A percentile compares a stretch with the other conserved stretches of the same genome.
Evolutionary conservation across 2,888 invertebrate species (phyloP).

Genomic region (Myopa tessellatipennis): DNA sequence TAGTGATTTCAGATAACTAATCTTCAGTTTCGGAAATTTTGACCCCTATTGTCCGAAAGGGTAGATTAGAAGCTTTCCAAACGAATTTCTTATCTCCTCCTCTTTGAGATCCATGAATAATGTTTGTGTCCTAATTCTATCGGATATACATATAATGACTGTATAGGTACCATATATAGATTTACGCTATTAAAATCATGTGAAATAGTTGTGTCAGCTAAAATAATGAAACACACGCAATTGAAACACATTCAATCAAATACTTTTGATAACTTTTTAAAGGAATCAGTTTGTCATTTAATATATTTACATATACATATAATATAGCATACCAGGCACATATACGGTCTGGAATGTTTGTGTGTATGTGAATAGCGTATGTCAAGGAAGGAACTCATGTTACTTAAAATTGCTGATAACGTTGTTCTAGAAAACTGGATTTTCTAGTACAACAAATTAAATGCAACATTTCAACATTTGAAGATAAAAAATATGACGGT

Average conservation of each 20-base stretch:
- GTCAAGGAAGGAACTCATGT: neutral
- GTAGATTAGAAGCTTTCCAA: neutral
- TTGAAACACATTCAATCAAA: too few relatives aligned
- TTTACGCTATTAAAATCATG: too few relatives aligned
- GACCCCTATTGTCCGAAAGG: neutral
- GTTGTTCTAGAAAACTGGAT: neutral
- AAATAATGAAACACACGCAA: too few relatives aligned
- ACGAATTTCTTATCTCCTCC: neutral
- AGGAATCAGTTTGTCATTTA: too few relatives aligned
- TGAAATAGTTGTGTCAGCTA: too few relatives aligned
- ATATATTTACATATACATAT: too few relatives aligned
- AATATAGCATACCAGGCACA: too few relatives aligned
- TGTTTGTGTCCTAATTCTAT: too few relatives aligned
- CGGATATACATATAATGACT: neutral
- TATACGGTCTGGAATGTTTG: too few relatives aligned
- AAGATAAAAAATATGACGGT: neutral
- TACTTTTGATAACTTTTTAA: too few relatives aligned
- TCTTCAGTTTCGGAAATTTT: too few relatives aligned
- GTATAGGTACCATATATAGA: neutral
- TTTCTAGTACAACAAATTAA: slow-evolving; percentile 2
- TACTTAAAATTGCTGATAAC: slow-evolving; percentile 20
- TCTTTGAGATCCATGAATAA: neutral
- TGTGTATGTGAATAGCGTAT: neutral
- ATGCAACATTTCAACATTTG: slow-evolving; percentile 11
- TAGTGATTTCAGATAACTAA: neutral